These are phyloP conservation scores for Amniataba percoides DNA, from an alignment of 2,797 vertebrate genomes.

Conservation along the genomic window DNA sequence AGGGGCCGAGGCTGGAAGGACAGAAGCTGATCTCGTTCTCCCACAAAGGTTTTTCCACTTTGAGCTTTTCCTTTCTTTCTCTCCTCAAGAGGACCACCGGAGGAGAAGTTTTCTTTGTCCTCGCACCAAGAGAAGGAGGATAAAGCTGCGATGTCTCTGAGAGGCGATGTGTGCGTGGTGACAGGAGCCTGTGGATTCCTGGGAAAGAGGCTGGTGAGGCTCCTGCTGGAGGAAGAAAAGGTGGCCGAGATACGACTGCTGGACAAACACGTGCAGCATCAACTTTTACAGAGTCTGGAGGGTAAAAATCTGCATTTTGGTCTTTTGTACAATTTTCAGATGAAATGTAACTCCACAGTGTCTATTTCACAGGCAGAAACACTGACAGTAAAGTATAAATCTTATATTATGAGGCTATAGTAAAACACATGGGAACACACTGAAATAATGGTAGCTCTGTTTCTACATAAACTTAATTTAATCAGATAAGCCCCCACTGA, in stretches of 20 bases:
- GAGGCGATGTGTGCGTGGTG: conserved; percentile 89
- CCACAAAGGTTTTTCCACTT: neutral
- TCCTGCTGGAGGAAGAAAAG: conserved; percentile 89
- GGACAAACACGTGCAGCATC: conserved; percentile 85
- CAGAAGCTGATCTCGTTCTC: conserved; percentile 31
- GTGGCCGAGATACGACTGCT: conserved; percentile 89
- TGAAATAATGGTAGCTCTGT: neutral
- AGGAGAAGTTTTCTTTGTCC: neutral
- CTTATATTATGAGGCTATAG: neutral
- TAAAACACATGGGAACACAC: neutral
- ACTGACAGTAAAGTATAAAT: neutral
- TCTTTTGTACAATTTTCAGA: neutral
- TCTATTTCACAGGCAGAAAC: neutral
- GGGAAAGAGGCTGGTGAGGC: conserved; percentile 87
- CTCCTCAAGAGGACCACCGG: neutral
- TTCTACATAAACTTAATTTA: neutral
- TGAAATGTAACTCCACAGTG: neutral
- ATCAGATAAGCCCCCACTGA: neutral
- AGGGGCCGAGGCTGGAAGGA: conserved; percentile 18
- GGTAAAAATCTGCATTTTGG: conserved; percentile 72
- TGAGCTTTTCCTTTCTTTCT: neutral
- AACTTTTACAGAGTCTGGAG: conserved; percentile 76
- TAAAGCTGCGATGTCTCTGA: conserved; percentile 80
- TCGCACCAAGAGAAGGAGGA: neutral
- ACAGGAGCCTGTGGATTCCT: conserved; percentile 95